Evolutionary conservation across 2,888 invertebrate genomes (phyloP).

Genomic region (Cylloceria caligata): DNA sequence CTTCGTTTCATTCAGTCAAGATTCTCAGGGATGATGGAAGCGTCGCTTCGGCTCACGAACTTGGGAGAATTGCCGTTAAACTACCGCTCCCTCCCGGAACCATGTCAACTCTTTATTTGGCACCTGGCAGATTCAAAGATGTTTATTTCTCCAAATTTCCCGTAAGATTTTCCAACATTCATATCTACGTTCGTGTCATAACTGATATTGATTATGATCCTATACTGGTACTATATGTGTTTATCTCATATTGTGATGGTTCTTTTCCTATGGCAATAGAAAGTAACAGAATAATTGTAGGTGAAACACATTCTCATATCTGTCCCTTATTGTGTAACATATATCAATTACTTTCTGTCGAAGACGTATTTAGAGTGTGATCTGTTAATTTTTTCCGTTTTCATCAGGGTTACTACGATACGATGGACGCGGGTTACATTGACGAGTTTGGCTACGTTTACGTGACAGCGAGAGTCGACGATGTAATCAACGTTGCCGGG

Average conservation of each 20-base stretch:
- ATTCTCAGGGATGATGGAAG: slow-evolving; percentile 89
- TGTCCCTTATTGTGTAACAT: too few species aligned
- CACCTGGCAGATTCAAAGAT: slow-evolving; percentile 92
- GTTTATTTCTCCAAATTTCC: slow-evolving; percentile 94
- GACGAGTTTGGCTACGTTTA: slow-evolving; percentile 94
- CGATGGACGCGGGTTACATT: slow-evolving; percentile 96
- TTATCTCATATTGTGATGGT: too few species aligned
- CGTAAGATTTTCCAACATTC: slow-evolving; percentile 86
- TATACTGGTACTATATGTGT: too few species aligned
- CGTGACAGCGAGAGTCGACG: slow-evolving; percentile 96
- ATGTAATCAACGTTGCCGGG: slow-evolving; percentile 98
- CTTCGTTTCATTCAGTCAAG: slow-evolving; percentile 86
- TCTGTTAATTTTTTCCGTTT: neutral
- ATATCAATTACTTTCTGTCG: too few species aligned
- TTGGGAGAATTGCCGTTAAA: slow-evolving; percentile 93
- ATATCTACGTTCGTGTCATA: too few species aligned
- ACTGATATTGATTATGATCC: too few species aligned
- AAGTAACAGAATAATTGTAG: too few species aligned
- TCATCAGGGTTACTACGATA: slow-evolving; percentile 94
- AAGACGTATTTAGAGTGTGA: neutral
- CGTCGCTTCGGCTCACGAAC: slow-evolving; percentile 89
- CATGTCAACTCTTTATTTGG: slow-evolving; percentile 92
- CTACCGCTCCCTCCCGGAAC: slow-evolving; percentile 96
- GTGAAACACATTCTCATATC: too few species aligned
- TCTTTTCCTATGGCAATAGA: too few species aligned